phyloP scores from a whole-genome alignment of 2,113 vertebrate species.

The Chamaea fasciata region DNA sequence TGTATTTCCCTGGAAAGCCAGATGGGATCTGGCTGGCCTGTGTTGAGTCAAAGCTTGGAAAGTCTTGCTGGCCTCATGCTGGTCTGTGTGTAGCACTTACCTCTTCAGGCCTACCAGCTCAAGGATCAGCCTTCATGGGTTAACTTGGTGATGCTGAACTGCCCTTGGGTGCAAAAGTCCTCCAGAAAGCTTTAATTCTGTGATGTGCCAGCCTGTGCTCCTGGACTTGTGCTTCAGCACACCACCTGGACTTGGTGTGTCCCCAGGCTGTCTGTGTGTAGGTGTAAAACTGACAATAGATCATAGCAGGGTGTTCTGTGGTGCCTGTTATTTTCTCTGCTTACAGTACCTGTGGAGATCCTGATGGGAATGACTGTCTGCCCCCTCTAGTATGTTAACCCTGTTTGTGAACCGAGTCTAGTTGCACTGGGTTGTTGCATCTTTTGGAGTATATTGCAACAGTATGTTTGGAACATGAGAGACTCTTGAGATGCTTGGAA shows the following conservation, averaged over 20 bases:
- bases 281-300: not conserved
- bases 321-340: not conserved
- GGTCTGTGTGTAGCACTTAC: not conserved
- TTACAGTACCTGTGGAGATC: not conserved
- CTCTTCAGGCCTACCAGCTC: not conserved
- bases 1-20: not conserved
- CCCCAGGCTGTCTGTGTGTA: not conserved
- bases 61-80: not conserved
- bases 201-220: not conserved
- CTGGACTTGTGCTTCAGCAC: not conserved
- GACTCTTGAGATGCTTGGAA: not conserved
- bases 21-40: not conserved
- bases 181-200: not conserved
- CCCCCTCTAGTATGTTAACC: not conserved
- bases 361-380: not conserved
- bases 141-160: not conserved
- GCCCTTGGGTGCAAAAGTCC: not conserved
- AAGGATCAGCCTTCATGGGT: not conserved
- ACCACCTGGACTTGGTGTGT: not conserved
- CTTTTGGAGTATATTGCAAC: not conserved
- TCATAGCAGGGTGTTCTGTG: not conserved
- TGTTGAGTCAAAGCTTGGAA: not conserved
- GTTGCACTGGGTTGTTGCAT: not conserved
- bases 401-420: accelerated
- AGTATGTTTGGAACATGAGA: not conserved